Base-by-base conservation (phyloP, 1,140 invertebrate genomes). In the Conopomorpha cramerella region DNA sequence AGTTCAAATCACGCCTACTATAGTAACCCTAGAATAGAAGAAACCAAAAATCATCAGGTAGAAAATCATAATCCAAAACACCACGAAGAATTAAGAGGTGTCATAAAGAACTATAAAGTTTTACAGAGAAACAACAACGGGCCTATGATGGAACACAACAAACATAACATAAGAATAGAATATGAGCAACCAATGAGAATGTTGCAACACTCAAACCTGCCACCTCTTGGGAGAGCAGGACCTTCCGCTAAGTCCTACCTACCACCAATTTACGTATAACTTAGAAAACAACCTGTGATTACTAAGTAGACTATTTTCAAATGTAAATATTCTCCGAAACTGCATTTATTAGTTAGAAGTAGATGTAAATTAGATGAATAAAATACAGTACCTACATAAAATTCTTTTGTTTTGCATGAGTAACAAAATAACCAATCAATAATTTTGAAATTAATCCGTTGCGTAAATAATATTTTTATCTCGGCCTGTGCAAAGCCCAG, bases 91-190 rank as follows among this genome's bases (percentile, higher is more conserved):
- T 36, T 70, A 28, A 55, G 52, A 11, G 64, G 67, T 8, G 46
- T 61, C 10, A 59, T 71, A 18, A 76, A 67, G 51, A 76, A 70
- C 38, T 76, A 76, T 23, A 76, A 76, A 55, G 51, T 67, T 17
- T 41, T 76, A 11, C 65, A 71, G 41, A 51, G 70, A 15, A 65
- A 64, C 28, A 43, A 47, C 23, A 30, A 25, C 15, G 53, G 46
- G 19, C 56, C 47, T 17, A 31, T 30, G 25, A 34, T 30, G 2
- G 51, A 53, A 15, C 37, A 44, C 36, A 47, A 54, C 32, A 46
- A 38, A 19, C 52, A 43, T 35, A 45, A 58, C 13, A 33, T 48
- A 32, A 34, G 36, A 36, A 43, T 41, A 39, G 43, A 57, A 29
- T 45, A 45, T 25, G 56, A 53, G 16, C 46, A 46, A 12, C 53